Percentiles rank a stretch among this genome's conserved stretches.
Evolutionary conservation across 1,140 invertebrate genomes (phyloP).

Genomic region (Lepidotrigona ventralis): DNA sequence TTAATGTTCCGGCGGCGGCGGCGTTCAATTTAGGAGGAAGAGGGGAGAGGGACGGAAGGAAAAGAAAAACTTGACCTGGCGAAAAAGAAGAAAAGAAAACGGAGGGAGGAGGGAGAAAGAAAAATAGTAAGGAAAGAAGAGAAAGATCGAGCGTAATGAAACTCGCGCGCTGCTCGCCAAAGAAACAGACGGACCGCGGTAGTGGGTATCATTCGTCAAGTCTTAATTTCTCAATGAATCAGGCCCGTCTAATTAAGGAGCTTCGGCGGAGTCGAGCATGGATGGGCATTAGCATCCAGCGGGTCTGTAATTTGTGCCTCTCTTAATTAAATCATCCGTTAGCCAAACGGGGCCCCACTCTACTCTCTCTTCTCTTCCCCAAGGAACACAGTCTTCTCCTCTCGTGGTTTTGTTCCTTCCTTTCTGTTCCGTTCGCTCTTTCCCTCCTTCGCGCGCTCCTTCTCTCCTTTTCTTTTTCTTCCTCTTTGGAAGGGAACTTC

Average conservation of each 20-base stretch:
- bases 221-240: slow-evolving; percentile 72
- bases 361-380: background rate
- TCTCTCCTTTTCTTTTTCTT: slow-evolving; percentile 24
- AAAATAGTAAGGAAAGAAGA: background rate
- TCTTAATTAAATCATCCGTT: slow-evolving; percentile 82
- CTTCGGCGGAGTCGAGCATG: slow-evolving; percentile 73
- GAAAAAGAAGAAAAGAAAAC: background rate
- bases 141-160: slow-evolving; percentile 40
- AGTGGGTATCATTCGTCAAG: slow-evolving; percentile 63
- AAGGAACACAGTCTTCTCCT: background rate
- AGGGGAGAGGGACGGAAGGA: background rate
- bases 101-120: too few species aligned
- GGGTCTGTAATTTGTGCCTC: slow-evolving; percentile 80
- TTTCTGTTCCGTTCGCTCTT: background rate
- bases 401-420: background rate
- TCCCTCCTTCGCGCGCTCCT: background rate
- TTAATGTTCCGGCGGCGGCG: background rate
- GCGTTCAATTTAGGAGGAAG: background rate
- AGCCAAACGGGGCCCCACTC: slow-evolving; percentile 69
- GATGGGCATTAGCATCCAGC: slow-evolving; percentile 78
- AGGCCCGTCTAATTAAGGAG: slow-evolving; percentile 78
- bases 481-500: slow-evolving; percentile 4
- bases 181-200: slow-evolving; percentile 48
- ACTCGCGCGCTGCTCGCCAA: slow-evolving; percentile 50
- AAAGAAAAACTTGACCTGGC: background rate